phyloP scores from a whole-genome alignment of 2,797 vertebrate species.

The Rhodeus uyekii region DNA sequence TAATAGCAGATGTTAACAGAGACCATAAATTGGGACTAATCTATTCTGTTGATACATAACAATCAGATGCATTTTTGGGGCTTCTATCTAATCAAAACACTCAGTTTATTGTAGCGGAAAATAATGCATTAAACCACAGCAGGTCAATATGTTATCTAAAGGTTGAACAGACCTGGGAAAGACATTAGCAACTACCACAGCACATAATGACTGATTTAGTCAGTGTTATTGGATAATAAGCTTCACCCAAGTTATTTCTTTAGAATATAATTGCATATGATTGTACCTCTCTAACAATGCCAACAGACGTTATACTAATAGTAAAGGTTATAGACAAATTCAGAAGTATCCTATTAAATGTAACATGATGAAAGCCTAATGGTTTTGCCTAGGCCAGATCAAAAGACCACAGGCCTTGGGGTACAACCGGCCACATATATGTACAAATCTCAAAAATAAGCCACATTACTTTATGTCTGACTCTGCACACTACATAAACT shows the following conservation, averaged over 20 bases:
- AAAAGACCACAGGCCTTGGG: background rate
- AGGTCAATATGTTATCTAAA: conserved; percentile 20
- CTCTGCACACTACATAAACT: background rate
- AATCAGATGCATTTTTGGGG: conserved; percentile 9
- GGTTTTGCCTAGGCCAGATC: background rate
- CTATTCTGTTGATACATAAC: conserved; percentile 10
- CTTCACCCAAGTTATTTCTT: background rate
- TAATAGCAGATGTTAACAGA: conserved; percentile 14
- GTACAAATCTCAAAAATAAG: background rate
- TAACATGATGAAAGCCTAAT: background rate
- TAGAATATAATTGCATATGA: background rate
- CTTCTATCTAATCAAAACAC: conserved; percentile 12
- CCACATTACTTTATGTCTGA: background rate
- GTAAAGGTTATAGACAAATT: background rate
- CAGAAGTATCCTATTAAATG: background rate
- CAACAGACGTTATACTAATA: background rate
- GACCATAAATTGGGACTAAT: conserved; percentile 23
- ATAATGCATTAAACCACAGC: background rate
- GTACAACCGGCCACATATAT: too few species aligned
- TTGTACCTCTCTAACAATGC: background rate
- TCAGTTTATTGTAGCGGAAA: background rate
- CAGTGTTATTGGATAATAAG: background rate
- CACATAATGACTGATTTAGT: background rate
- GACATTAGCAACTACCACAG: background rate
- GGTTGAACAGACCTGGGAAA: background rate